Percentiles rank a stretch among this genome's conserved stretches.
Evolutionary conservation across 2,888 invertebrate species (phyloP).

Genomic region (Chrysolina haemoptera): DNA sequence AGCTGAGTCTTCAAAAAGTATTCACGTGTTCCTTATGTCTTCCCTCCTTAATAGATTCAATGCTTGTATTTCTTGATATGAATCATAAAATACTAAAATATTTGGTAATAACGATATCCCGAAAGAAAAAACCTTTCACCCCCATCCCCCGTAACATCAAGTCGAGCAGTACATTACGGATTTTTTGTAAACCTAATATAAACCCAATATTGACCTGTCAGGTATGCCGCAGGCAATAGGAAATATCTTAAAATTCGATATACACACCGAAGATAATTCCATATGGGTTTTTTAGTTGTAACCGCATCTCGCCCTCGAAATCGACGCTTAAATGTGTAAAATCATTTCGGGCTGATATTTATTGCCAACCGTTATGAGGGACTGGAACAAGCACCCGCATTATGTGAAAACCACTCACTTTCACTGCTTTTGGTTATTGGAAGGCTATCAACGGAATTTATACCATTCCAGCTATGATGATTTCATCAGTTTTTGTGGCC

Average conservation of each 20-base stretch:
- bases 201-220: not conserved
- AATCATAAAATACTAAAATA: too few species aligned
- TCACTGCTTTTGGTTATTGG: conserved; percentile 14
- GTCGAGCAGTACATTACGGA: not conserved
- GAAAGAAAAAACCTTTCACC: too few species aligned
- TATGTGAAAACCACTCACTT: conserved; percentile 15
- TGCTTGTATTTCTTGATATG: too few species aligned
- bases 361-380: conserved; percentile 10
- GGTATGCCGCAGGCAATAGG: not conserved
- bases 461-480: not conserved
- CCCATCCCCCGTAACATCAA: not conserved
- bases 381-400: conserved; percentile 3
- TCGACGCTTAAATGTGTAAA: conserved; percentile 13
- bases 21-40: too few species aligned
- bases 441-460: conserved; percentile 49
- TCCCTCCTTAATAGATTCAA: too few species aligned
- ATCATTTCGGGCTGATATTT: conserved; percentile 15
- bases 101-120: too few species aligned
- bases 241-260: not conserved
- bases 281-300: conserved; percentile 14
- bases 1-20: too few species aligned
- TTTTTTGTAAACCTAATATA: not conserved
- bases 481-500: too few species aligned
- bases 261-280: conserved; percentile 17
- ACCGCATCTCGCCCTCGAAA: not conserved